These are phyloP conservation scores for Cataglyphis cursor DNA, from an alignment of 2,888 invertebrate genomes.

Conservation along the genomic window DNA sequence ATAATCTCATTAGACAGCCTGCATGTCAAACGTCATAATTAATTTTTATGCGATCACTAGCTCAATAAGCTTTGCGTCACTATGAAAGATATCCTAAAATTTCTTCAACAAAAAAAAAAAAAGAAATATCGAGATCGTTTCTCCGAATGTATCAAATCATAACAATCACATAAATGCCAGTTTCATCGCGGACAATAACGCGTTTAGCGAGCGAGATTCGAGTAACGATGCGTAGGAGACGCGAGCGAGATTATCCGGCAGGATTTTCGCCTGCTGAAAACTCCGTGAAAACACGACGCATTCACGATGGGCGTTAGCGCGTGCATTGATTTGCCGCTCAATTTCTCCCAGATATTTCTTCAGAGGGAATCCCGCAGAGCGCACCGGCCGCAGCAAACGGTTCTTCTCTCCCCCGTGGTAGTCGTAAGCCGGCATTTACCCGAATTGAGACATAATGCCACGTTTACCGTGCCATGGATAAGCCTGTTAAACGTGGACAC, in stretches of 20 bases:
- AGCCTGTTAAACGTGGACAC: slow-evolving; percentile 83
- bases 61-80: neutral
- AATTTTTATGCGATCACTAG: neutral
- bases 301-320: slow-evolving; percentile 84
- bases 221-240: slow-evolving; percentile 37
- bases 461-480: slow-evolving; percentile 76
- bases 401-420: slow-evolving; percentile 57
- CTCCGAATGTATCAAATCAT: neutral
- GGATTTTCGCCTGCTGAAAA: slow-evolving; percentile 62
- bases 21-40: neutral
- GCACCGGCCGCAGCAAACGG: slow-evolving; percentile 60
- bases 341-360: slow-evolving; percentile 84
- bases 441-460: slow-evolving; percentile 79
- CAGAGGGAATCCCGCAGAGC: slow-evolving; percentile 70
- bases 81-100: neutral
- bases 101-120: neutral
- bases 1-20: neutral
- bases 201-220: slow-evolving; percentile 39
- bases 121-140: slow-evolving; percentile 4
- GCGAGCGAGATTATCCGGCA: slow-evolving; percentile 71
- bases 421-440: slow-evolving; percentile 79
- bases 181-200: slow-evolving; percentile 36
- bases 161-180: slow-evolving; percentile 25
- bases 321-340: slow-evolving; percentile 86
- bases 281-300: slow-evolving; percentile 72